Evolutionary conservation across 1,140 invertebrate genomes (phyloP).

Genomic region (Achatina immaculata): DNA sequence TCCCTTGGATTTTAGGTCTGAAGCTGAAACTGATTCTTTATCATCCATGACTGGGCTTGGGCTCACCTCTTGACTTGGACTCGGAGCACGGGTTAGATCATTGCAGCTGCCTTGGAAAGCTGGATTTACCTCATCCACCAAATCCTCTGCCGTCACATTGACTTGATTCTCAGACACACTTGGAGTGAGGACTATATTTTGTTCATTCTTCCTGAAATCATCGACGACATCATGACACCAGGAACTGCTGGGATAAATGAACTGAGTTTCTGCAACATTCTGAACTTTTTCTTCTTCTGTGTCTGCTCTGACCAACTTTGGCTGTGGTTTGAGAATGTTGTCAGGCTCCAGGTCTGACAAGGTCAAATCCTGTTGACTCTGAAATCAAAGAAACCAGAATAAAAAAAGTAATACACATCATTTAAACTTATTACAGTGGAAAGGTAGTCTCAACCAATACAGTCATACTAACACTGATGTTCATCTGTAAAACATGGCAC

Average conservation of each 20-base stretch:
- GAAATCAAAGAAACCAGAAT: not conserved
- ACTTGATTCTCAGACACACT: not conserved
- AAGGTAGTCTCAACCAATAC: too few relatives aligned
- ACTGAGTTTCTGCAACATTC: conserved; percentile 23
- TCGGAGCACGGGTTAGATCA: not conserved
- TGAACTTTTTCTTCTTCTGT: not conserved
- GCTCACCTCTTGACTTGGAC: not conserved
- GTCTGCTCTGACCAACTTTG: not conserved
- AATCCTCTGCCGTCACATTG: not conserved
- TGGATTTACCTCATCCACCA: not conserved
- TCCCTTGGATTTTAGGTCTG: not conserved
- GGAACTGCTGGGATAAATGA: conserved; percentile 6
- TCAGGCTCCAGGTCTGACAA: conserved; percentile 24
- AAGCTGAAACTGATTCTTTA: not conserved
- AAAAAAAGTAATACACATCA: not conserved
- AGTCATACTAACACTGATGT: too few relatives aligned
- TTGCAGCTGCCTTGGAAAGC: not conserved
- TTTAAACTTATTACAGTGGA: too few relatives aligned
- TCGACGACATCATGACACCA: conserved; percentile 18
- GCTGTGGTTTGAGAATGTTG: conserved; percentile 33
- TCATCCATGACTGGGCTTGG: not conserved
- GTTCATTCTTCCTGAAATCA: conserved; percentile 24
- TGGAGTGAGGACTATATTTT: conserved; percentile 1
- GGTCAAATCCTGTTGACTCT: conserved; percentile 38
- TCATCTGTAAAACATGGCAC: too few relatives aligned